A percentile compares a stretch with the other conserved stretches of the same genome.
phyloP scores from a whole-genome alignment of 2,113 vertebrate species.

The Gulo gulo region DNA sequence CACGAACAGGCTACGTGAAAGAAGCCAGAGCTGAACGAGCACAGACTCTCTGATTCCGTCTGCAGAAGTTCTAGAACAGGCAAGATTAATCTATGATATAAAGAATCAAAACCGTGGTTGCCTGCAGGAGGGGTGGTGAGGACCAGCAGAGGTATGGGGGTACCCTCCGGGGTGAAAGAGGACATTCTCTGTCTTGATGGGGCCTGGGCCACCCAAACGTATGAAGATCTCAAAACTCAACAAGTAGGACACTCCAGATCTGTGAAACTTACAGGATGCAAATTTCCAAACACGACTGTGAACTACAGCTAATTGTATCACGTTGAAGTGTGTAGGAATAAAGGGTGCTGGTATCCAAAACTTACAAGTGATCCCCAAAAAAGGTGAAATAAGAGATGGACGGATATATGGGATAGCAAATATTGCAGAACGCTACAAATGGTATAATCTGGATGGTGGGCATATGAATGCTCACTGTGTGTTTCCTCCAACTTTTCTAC shows the following conservation, averaged over 20 bases:
- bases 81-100: neutral
- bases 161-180: neutral
- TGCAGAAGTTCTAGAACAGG: neutral
- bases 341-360: neutral
- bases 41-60: neutral
- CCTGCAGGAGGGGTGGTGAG: neutral
- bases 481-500: neutral
- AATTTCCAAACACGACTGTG: neutral
- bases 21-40: neutral
- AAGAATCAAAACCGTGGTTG: neutral
- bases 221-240: neutral
- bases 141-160: neutral
- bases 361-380: neutral
- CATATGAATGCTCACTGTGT: neutral
- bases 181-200: neutral
- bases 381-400: neutral
- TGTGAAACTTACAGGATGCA: neutral
- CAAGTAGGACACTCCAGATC: neutral
- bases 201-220: neutral
- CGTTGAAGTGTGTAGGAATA: neutral
- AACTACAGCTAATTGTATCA: neutral
- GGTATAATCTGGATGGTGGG: neutral
- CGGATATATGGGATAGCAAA: neutral
- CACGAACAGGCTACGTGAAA: neutral
- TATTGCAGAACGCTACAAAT: neutral